Evolutionary conservation across 2,888 invertebrate genomes (phyloP), one percentile per base, ranked within the genome.

Genomic region (Erebia epiphron): DNA sequence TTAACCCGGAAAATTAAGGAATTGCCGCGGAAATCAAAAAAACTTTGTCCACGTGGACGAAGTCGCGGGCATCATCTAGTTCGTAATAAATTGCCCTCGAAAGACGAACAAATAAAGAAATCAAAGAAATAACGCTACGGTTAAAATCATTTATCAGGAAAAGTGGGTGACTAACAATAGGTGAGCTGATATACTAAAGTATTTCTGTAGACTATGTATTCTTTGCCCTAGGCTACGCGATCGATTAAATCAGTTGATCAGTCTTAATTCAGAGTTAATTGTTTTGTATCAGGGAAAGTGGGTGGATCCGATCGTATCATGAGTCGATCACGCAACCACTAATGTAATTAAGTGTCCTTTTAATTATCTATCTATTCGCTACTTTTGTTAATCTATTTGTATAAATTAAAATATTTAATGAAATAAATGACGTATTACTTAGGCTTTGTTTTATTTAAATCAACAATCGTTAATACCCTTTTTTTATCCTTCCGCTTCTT

Each of bases 241-340:
- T 68, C 71, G 68, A 73, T 71, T 68, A 66, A 69, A 67, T 67
- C 61, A 74, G 62, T 78, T 77, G 79, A 75, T 76, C 73, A 72
- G 69, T 73, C 75, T 79, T 77, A 79, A 80, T 80, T 77, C 75
- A 78, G 73, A 71, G 79, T 80, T 80, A 79, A 80, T 83, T 80
- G 80, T 79, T 79, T 73, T 74, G 68, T 75, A 75, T 74, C 64
- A 75, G 71, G 72, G 73, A 73, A 75, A 74, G 78, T 75, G 75
- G 75, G 75, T 74, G 75, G 49, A 58, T 71, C 71, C 71, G 79
- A 81, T 80, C 58, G 56, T 78, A 78, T 81, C 80, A n/a, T 26
- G n/a, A 65, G 35, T 10, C 11, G 54, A 67, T 66, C 73, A 72
- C 70, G 70, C 70, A 62, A 57, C 67, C 65, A 65, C 62, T 50